These are phyloP conservation scores for Dusona sp. DNA, from an alignment of 2,888 invertebrate species.

Conservation along the genomic window DNA sequence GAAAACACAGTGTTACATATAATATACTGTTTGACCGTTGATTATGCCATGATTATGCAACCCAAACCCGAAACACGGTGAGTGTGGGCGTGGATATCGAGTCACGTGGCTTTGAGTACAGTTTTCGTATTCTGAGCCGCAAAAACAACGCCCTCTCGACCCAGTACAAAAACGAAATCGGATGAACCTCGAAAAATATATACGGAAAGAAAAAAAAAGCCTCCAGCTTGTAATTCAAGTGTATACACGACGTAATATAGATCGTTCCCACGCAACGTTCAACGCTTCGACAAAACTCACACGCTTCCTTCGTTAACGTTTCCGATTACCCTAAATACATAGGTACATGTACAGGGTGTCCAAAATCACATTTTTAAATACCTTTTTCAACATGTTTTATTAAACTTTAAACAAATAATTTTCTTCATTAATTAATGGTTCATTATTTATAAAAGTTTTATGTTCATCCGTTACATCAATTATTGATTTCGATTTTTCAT, in stretches of 20 bases:
- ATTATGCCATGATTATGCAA: constrained; percentile 77
- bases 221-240: constrained; percentile 37
- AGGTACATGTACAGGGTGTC: constrained; percentile 1
- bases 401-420: background rate
- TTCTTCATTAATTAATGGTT: background rate
- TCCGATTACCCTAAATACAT: constrained; percentile 59
- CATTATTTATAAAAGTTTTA: too few species aligned
- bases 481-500: too few species aligned
- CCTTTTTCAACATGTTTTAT: background rate
- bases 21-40: constrained; percentile 56
- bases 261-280: constrained; percentile 61
- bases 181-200: constrained; percentile 56
- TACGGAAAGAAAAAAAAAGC: constrained; percentile 40
- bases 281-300: constrained; percentile 57
- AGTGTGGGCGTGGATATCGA: constrained; percentile 57
- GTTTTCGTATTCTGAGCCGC: constrained; percentile 73
- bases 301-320: constrained; percentile 62
- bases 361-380: background rate
- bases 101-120: constrained; percentile 76
- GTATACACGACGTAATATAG: constrained; percentile 34
- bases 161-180: constrained; percentile 43
- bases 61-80: constrained; percentile 72
- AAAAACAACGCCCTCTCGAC: constrained; percentile 64
- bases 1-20: constrained; percentile 21
- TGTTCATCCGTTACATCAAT: too few species aligned